Evolutionary conservation across 2,113 vertebrate genomes (phyloP), one percentile per base, ranked within the genome.

Genomic region (Hypanus sabinus): DNA sequence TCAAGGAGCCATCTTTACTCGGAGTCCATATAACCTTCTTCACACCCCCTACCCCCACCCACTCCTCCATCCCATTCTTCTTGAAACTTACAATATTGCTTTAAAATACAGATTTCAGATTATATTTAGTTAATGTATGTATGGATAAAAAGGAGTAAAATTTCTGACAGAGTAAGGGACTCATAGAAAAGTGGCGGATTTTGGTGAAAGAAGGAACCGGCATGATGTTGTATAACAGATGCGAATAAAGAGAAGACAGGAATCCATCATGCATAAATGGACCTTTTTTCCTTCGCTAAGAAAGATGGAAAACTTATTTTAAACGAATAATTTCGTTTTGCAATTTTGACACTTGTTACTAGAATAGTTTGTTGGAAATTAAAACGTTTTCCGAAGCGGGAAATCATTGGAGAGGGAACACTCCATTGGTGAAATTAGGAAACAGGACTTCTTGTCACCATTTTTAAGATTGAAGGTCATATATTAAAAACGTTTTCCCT

Each of bases 311-410:
- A 93, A 27, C 70, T 11, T 75, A 46, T 16, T 55, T 38, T 12
- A 46, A 75, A 93, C 91, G 91, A 93, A 93, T 93, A 93, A 93
- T 73, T 93, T 93, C 70, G 91, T 93, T 93, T 93, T 73, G 10
- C 38, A 55, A 73, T 46, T 12, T 93, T 93, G 70, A 93, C 91
- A 93, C 91, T 93, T 93, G 91, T 93, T 75, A 93, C 91, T 75
- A 93, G 22, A 30, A 65, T 90, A 90, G 85, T 73, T 93, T 93
- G 90, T 30, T 30, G 20, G 57, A 68, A 14, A 68, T 90, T 90
- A 33, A 90, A 90, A 73, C 36, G 10, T 93, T 46, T 46, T 27
- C 90, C 18, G 36, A 46, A 93, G 36, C 38, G 33, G 36, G 10
- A 71, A 93, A 20, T 46, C 33, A 70, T 46, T 71, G 9, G 33